Evolutionary conservation across 2,888 invertebrate species (phyloP), one percentile per base, ranked within the genome.

Genomic region (Protonemura montana): DNA sequence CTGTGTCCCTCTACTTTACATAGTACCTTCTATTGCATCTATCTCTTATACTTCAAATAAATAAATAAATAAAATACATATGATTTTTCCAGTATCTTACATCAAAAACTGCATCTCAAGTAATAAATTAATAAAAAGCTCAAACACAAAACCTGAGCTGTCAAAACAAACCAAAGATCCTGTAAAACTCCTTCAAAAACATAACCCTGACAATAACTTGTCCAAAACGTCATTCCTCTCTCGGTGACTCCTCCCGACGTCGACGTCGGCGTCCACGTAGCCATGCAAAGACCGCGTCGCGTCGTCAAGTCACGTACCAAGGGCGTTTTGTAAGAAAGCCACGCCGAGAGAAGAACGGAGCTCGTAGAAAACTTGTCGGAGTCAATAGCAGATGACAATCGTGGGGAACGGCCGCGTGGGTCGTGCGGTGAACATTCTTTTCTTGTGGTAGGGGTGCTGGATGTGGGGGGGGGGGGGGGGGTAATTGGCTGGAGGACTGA

Each of bases 381-480:
- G 59, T 59, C 59, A 59, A 59, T 59, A 59, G 59, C 59, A 59
- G 59, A 59, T 59, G 59, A 59, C 59, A 59, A 59, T 59, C 59
- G 59, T 21, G 59, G n/a, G n/a, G n/a, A 3, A 6, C 35, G 35
- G 35, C 35, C 35, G 5, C 35, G 59, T 21, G 13, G 59, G 2
- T 59, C 59, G 13, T 13, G 59, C 59, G 13, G 13, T 10, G 21
- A 59, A 59, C 59, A 59, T 13, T 2, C 59, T n/a, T n/a, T n/a
- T n/a, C n/a, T n/a, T n/a, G n/a, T n/a, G n/a, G n/a, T n/a, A n/a
- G n/a, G n/a, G n/a, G n/a, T n/a, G n/a, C n/a, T 21, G 59, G 21
- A 2, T 10, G 59, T 10, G 13, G 59, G 59, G 21, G 59, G 59
- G 1, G 21, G 13, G 7, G 1, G 59, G 59, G 13, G 59, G 59